Evolutionary conservation across 2,888 invertebrate species (phyloP).

Genomic region (Euspilapteryx auroguttella): DNA sequence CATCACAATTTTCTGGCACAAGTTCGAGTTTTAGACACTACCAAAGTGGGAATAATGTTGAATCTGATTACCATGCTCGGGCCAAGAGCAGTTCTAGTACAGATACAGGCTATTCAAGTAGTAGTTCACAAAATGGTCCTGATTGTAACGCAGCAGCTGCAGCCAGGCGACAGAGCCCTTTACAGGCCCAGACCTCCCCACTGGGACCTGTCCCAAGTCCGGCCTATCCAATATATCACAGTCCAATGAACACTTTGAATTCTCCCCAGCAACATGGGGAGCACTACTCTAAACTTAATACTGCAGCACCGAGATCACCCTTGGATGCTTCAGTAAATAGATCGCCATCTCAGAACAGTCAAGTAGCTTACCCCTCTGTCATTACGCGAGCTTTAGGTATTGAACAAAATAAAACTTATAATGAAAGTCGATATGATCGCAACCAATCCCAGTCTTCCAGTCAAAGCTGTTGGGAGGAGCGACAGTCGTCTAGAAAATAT

Average conservation of each 20-base stretch:
- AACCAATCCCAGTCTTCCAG: slow-evolving; percentile 45
- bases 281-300: slow-evolving; percentile 18
- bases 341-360: slow-evolving; percentile 60
- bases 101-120: slow-evolving; percentile 65
- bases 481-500: slow-evolving; percentile 49
- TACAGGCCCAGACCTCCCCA: slow-evolving; percentile 71
- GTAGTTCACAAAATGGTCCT: slow-evolving; percentile 65
- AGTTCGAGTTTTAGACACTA: slow-evolving; percentile 65
- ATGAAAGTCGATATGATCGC: slow-evolving; percentile 58
- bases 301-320: slow-evolving; percentile 67
- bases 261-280: slow-evolving; percentile 71
- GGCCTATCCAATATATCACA: slow-evolving; percentile 83
- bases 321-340: slow-evolving; percentile 70
- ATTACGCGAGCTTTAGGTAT: slow-evolving; percentile 74
- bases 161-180: slow-evolving; percentile 71
- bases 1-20: slow-evolving; percentile 53
- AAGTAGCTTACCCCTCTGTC: slow-evolving; percentile 81
- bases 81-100: slow-evolving; percentile 65
- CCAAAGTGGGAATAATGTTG: slow-evolving; percentile 62
- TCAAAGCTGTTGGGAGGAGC: slow-evolving; percentile 64
- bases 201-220: slow-evolving; percentile 76
- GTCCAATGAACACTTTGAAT: slow-evolving; percentile 76
- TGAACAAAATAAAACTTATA: slow-evolving; percentile 58
- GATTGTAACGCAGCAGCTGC: slow-evolving; percentile 69
- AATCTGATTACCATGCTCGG: slow-evolving; percentile 64